phyloP scores from a whole-genome alignment of 2,797 vertebrate species.

The Euthynnus affinis region DNA sequence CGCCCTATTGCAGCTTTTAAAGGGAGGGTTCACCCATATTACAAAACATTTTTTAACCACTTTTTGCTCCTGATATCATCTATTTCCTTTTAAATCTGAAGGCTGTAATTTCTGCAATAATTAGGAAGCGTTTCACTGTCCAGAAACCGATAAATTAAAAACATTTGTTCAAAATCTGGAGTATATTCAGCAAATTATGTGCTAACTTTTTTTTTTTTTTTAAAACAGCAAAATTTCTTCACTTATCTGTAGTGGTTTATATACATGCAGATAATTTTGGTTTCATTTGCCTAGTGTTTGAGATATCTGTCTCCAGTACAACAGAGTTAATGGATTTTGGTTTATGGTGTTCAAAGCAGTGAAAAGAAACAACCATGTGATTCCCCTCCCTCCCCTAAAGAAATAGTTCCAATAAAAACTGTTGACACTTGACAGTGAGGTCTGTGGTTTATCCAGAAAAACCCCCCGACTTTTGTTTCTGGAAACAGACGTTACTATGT shows the following conservation, averaged over 20 bases:
- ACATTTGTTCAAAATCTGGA: no score
- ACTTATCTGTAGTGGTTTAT: no score
- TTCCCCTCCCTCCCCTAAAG: not conserved
- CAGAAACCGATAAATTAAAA: no score
- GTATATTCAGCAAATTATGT: no score
- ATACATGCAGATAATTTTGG: not conserved
- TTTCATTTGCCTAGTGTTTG: not conserved
- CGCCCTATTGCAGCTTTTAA: slow-evolving; percentile 88
- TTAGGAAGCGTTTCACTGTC: no score
- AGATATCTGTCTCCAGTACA: not conserved
- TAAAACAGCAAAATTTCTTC: no score
- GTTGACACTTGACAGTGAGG: not conserved
- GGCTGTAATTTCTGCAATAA: no score
- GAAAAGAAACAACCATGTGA: not conserved
- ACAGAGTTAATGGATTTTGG: not conserved
- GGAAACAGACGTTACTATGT: not conserved
- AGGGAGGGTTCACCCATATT: slow-evolving; percentile 60
- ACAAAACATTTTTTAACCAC: not conserved
- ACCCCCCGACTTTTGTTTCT: not conserved
- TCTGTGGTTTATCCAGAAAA: not conserved
- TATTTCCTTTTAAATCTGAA: no score
- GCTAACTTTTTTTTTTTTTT: no score
- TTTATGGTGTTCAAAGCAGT: not conserved
- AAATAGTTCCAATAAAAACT: not conserved
- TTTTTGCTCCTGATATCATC: no score